Base-by-base conservation (phyloP, 2,888 invertebrate genomes). In the Neoascia interrupta region DNA sequence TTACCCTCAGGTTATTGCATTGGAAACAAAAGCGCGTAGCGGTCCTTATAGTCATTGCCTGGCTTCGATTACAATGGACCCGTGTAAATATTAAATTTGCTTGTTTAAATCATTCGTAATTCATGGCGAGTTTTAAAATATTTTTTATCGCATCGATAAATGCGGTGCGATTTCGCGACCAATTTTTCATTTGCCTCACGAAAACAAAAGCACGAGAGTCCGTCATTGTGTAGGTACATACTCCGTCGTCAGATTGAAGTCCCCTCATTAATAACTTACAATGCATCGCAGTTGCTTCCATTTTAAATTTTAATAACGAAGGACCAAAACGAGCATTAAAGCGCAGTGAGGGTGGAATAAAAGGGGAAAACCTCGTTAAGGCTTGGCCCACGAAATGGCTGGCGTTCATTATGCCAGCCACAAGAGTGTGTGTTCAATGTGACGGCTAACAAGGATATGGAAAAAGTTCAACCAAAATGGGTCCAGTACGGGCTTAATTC, bases 71-170 rank as follows among this genome's bases (percentile, higher is more conserved):
- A 31, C 10, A 31, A 31, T 16, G 19, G 18, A 31, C 21, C 19
- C 28, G 36, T 70, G 64, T 76, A 76, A 72, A 79, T 72, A 79
- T 79, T 72, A 54, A 72, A 70, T 72, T 60, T 72, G 41, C 66
- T 72, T 63, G 19, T 47, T 60, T 54, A 36, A 26, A 43, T 79
- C 60, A 63, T 60, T 60, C 54, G 54, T 28, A 54, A 79, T 72
- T 79, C 66, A 66, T 60, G 72, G 56, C 54, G 49, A 54, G 43
- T 36, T 54, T 72, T 60, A 54, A 72, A 76, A 47, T 13, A 54
- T 45, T 43, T n/a, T 70, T 79, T 72, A 79, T 79, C 76, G 72
- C 66, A 37, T 54, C 54, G 54, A 72, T 72, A 76, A 66, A 64
- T 51, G 64, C 45, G 64, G n/a, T n/a, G n/a, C n/a, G n/a, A n/a